These are phyloP conservation scores for Plecotus auritus DNA, from an alignment of 2,113 vertebrate genomes.

Conservation along the genomic window DNA sequence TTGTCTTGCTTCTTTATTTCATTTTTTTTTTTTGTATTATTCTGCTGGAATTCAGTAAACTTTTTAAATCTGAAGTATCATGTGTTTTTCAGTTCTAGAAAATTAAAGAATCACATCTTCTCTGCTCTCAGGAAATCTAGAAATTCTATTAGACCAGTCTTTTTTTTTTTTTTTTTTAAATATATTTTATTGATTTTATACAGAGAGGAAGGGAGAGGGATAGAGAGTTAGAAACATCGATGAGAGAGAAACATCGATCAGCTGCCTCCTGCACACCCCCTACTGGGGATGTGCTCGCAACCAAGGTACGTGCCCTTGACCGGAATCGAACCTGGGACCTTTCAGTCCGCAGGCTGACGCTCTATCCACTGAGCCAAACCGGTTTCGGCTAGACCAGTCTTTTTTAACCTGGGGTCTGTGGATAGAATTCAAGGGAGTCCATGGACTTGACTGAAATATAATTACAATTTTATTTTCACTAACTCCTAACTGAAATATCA, in stretches of 20 bases:
- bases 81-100: not conserved
- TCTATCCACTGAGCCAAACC: no score
- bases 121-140: not conserved
- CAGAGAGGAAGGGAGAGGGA: no score
- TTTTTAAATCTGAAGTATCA: not conserved
- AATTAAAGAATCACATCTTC: not conserved
- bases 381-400: not conserved
- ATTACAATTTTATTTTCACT: conserved; percentile 18
- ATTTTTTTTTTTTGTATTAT: not conserved
- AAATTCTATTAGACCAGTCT: not conserved
- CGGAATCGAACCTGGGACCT: no score
- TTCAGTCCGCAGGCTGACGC: no score
- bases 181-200: no score
- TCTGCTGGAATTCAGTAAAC: not conserved
- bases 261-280: no score
- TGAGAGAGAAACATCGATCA: no score
- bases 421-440: not conserved
- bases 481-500: not conserved
- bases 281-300: no score
- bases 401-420: not conserved
- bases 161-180: not conserved
- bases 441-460: not conserved
- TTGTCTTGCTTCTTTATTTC: not conserved
- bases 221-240: no score
- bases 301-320: no score